Evolutionary conservation across 2,113 vertebrate species (phyloP).

Genomic region (Albula goreensis): DNA sequence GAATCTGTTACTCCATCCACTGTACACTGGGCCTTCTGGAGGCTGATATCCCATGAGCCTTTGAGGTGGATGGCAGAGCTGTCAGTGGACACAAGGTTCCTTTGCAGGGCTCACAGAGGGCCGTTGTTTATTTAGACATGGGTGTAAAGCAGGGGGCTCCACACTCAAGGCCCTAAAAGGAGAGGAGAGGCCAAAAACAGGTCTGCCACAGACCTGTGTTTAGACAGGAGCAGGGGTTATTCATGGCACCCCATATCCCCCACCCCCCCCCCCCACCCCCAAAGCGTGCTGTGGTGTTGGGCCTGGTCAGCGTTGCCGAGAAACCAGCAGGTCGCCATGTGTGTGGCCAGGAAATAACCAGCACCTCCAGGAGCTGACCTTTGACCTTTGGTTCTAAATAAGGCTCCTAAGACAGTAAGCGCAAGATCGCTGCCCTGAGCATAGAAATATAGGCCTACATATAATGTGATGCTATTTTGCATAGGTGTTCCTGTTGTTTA

Average conservation of each 20-base stretch:
- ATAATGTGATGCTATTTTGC: neutral
- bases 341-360: constrained; percentile 61
- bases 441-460: neutral
- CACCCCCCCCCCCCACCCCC: neutral
- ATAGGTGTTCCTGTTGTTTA: neutral
- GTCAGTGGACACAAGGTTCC: constrained; percentile 50
- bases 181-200: constrained; percentile 52
- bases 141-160: neutral
- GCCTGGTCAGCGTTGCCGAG: constrained; percentile 29
- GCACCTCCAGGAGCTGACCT: constrained; percentile 44
- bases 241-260: constrained; percentile 6
- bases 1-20: too few species aligned
- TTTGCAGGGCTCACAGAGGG: constrained; percentile 39
- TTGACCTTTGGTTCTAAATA: neutral
- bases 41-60: constrained; percentile 48
- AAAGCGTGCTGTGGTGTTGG: constrained; percentile 33
- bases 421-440: neutral
- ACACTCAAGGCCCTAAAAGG: constrained; percentile 21
- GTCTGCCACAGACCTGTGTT: constrained; percentile 52
- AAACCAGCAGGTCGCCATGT: constrained; percentile 26
- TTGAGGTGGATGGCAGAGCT: constrained; percentile 45
- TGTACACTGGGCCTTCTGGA: constrained; percentile 39
- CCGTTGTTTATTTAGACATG: constrained; percentile 52
- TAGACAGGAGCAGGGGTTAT: constrained; percentile 46
- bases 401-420: neutral